These are phyloP conservation scores for Thumatha senex DNA, from an alignment of 2,888 invertebrate genomes.

Conservation along the genomic window DNA sequence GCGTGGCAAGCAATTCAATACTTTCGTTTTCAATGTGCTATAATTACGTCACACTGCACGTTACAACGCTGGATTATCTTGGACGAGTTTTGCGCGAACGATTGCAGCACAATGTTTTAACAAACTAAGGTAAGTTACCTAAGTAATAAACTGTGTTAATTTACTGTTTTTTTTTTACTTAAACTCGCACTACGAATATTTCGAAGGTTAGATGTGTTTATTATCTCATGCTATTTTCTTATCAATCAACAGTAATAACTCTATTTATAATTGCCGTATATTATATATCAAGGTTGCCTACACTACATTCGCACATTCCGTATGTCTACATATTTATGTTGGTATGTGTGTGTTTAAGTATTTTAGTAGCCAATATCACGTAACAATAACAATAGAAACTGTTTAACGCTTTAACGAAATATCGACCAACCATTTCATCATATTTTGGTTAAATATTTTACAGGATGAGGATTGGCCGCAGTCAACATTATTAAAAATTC, in stretches of 20 bases:
- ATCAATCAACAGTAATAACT: neutral
- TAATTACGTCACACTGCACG: constrained; percentile 61
- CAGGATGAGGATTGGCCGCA: too few relatives aligned
- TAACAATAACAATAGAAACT: too few relatives aligned
- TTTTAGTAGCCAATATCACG: too few relatives aligned
- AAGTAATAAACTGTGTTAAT: too few relatives aligned
- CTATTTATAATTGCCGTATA: neutral
- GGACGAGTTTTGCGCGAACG: constrained; percentile 37
- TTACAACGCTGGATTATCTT: constrained; percentile 59
- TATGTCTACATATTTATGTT: neutral
- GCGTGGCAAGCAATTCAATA: constrained; percentile 47
- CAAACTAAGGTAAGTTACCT: constrained; percentile 25
- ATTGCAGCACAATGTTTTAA: constrained; percentile 36
- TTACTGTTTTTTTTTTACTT: neutral
- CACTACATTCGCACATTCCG: neutral
- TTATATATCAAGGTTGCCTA: neutral
- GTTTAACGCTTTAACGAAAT: too few relatives aligned
- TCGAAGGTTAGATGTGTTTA: neutral
- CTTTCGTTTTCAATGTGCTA: constrained; percentile 72
- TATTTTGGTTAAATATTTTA: too few relatives aligned
- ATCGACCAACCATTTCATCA: too few relatives aligned
- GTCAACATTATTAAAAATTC: too few relatives aligned
- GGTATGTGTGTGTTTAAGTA: too few relatives aligned
- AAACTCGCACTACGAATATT: neutral
- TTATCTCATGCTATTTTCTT: neutral